Base-by-base conservation (phyloP, 2,797 vertebrate species). In the Siniperca undulata region DNA sequence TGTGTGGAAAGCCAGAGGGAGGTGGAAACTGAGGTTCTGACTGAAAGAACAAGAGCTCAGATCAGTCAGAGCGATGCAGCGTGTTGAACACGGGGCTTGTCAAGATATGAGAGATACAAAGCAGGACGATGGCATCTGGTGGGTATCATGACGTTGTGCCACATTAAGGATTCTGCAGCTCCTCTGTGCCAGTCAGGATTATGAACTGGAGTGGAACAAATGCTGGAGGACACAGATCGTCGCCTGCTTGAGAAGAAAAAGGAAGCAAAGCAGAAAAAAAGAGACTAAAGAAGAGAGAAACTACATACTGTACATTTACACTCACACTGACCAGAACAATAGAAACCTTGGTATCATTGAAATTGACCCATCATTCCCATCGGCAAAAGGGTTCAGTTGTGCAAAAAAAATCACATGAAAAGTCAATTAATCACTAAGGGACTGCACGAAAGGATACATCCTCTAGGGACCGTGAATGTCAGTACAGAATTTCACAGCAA, bases 141-240 rank as follows among this genome's bases (percentile, higher is more conserved):
- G 71, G 83, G 80, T 86, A 81, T 91, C 80, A 77, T 68, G 46
- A 36, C 2, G n/a, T 6, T 0, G 20, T 65, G 84, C 86, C 81
- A 76, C 89, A 88, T 89, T 81, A 78, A 87, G 64, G 52, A 89
- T 90, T 90, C 88, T 58, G 70, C 56, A 13, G 74, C 56, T 72
- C 56, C 58, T 70, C 52, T 0, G 42, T 68, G 70, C 13, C 77
- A 44, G 78, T 84, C 80, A 81, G 77, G 42, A n/a, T 78, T 14
- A 72, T 11, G 66, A 80, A 73, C 56, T 22, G 66, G 72, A 80
- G 75, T 52, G 84, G 79, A 89, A 84, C 70, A 46, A 85, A 86
- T 44, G 60, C 79, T 56, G 20, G 7, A 53, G 79, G 81, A 89
- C n/a, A 20, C 46, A 53, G 67, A 83, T 70, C 66, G 27, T 38